Conservation (phyloP, 2,797 vertebrate genomes). For the Corythornis leucogaster region DNA sequence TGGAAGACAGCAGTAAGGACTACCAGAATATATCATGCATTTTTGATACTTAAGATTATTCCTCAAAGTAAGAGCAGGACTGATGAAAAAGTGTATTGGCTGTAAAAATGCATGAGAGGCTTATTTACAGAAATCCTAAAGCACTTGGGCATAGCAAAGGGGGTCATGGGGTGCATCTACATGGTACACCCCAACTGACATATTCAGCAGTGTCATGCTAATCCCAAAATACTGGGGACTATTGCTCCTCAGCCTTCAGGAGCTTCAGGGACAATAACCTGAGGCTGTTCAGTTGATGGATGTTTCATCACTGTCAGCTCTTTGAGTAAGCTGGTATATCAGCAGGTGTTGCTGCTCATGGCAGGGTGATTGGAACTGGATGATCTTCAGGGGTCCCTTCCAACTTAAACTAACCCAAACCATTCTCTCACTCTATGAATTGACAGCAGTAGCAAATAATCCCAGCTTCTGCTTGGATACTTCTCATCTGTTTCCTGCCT, state of each 20-base stretch:
- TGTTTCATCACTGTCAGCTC: no score
- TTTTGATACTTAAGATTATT: not conserved
- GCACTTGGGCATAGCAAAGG: not conserved
- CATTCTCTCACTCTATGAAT: not conserved
- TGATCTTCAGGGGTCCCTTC: not conserved
- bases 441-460: not conserved
- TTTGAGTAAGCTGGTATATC: not conserved
- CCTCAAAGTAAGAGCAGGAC: not conserved
- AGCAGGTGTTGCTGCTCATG: not conserved
- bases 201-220: not conserved
- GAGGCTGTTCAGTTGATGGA: not conserved
- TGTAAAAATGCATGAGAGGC: not conserved
- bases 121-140: not conserved
- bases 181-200: not conserved
- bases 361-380: not conserved
- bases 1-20: no score
- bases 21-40: not conserved
- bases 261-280: not conserved
- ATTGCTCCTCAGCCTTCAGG: not conserved
- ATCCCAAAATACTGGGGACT: not conserved
- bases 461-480: not conserved
- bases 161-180: fast-evolving
- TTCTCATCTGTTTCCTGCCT: not conserved
- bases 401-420: not conserved
- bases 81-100: not conserved